Conservation (phyloP, 2,888 invertebrate species). For the Mylabris sibirica region DNA sequence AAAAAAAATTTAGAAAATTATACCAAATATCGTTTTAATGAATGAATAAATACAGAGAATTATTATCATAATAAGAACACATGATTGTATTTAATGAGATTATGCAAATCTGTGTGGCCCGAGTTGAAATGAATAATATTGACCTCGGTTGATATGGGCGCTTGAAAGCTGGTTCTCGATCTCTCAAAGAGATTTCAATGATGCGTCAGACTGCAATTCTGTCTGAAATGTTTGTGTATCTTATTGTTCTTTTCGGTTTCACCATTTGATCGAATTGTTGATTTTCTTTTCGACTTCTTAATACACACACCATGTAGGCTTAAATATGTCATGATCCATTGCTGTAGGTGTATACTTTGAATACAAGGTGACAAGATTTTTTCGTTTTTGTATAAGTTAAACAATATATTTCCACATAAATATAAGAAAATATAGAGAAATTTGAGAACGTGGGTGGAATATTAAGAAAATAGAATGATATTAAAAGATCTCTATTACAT, state of each 20-base stretch:
- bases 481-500: neutral
- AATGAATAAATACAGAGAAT: neutral
- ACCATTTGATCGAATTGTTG: neutral
- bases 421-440: slow-evolving; percentile 22
- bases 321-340: slow-evolving; percentile 35
- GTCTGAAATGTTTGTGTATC: neutral
- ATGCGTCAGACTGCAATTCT: slow-evolving; percentile 16
- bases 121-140: neutral
- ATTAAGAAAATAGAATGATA: neutral
- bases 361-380: slow-evolving; percentile 45
- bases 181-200: slow-evolving; percentile 19
- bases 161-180: slow-evolving; percentile 9
- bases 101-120: neutral
- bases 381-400: slow-evolving; percentile 36
- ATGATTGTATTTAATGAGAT: neutral
- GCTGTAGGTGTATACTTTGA: slow-evolving; percentile 37
- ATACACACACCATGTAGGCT: slow-evolving; percentile 27
- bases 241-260: neutral
- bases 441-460: neutral
- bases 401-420: too few relatives aligned
- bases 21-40: neutral
- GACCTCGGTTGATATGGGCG: slow-evolving; percentile 7
- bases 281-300: neutral
- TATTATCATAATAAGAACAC: neutral
- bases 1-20: neutral